phyloP scores from a whole-genome alignment of 2,113 vertebrate species.

The Alethe castanea region DNA sequence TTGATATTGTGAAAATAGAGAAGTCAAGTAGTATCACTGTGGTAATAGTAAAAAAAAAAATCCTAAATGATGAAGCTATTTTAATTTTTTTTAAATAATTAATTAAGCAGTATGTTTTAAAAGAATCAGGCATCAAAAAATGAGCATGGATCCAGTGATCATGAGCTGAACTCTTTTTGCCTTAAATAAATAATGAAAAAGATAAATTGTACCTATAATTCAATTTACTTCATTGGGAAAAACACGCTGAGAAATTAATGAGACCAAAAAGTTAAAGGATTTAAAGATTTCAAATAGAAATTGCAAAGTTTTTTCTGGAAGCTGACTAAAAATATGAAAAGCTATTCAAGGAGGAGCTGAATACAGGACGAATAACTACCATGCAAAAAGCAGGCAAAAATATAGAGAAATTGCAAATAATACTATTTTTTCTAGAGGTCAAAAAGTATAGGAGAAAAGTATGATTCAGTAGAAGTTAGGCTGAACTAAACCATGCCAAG shows the following conservation, averaged over 20 bases:
- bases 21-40: neutral
- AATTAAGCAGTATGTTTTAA: neutral
- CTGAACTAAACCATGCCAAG: neutral
- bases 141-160: neutral
- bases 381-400: neutral
- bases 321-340: neutral
- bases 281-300: neutral
- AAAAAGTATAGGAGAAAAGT: neutral
- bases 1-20: neutral
- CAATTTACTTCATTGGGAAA: neutral
- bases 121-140: neutral
- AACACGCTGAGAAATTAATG: neutral
- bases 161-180: neutral
- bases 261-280: neutral
- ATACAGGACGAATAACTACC: neutral
- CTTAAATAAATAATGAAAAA: neutral
- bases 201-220: fast-evolving
- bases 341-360: neutral
- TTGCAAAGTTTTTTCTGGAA: neutral
- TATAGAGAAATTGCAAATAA: neutral
- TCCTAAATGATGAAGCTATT: neutral
- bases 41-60: neutral
- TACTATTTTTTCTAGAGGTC: neutral
- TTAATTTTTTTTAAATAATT: neutral
- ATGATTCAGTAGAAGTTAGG: neutral